Conservation (phyloP, 1,140 invertebrate species). For the Zaprionus inermis region DNA sequence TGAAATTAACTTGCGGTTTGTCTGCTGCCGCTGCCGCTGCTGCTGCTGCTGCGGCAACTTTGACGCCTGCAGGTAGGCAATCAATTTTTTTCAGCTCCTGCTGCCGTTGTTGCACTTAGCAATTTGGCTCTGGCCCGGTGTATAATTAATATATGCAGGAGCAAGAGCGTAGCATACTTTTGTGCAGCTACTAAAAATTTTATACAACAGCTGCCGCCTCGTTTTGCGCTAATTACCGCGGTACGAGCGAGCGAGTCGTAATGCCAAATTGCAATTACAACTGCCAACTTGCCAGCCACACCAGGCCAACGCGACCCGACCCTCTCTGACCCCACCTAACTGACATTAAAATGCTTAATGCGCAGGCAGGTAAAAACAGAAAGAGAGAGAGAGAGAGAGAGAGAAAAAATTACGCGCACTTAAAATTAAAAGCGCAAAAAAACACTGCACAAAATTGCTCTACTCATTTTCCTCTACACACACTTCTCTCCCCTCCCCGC, state of each 20-base stretch:
- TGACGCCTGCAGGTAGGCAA: constrained; percentile 79
- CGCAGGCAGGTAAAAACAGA: constrained; percentile 56
- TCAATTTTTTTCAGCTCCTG: constrained; percentile 58
- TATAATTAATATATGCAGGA: constrained; percentile 75
- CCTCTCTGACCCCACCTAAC: constrained; percentile 25
- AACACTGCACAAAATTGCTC: constrained; percentile 49
- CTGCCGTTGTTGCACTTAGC: constrained; percentile 65
- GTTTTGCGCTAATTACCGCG: constrained; percentile 75
- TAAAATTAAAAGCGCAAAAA: constrained; percentile 65
- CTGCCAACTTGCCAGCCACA: constrained; percentile 48
- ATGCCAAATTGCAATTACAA: constrained; percentile 80
- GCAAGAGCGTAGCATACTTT: constrained; percentile 50
- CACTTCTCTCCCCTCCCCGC: neutral
- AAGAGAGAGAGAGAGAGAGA: too few species aligned
- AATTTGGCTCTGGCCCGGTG: constrained; percentile 47
- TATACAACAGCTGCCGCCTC: constrained; percentile 75
- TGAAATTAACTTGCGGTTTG: constrained; percentile 81
- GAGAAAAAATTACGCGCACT: constrained; percentile 58
- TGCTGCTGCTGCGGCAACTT: constrained; percentile 56
- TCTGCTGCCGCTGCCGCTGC: constrained; percentile 48
- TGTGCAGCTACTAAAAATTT: constrained; percentile 66
- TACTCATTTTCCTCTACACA: constrained; percentile 29
- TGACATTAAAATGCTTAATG: constrained; percentile 82
- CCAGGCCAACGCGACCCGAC: neutral
- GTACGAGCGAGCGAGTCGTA: constrained; percentile 58